Percentiles rank a stretch among this genome's conserved stretches.
These are phyloP conservation scores for Hyposoter dolosus DNA, from an alignment of 2,888 invertebrate genomes.

Conservation along the genomic window DNA sequence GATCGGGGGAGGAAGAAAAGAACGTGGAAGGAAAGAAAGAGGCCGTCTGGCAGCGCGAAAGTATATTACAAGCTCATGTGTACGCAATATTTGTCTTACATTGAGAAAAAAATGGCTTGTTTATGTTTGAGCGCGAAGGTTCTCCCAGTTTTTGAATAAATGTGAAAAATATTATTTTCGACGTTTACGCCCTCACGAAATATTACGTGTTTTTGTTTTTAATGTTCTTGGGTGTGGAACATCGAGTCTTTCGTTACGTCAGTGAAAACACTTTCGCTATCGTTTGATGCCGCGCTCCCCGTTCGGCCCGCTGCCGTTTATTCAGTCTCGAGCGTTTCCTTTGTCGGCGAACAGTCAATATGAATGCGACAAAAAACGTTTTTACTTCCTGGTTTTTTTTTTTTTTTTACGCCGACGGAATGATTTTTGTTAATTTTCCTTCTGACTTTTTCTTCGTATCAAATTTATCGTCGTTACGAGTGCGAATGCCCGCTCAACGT, in stretches of 20 bases:
- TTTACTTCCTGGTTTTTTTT: conserved; percentile 26
- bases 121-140: background rate
- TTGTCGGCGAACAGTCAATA: conserved; percentile 44
- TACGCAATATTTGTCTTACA: conserved; percentile 50
- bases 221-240: background rate
- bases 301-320: background rate
- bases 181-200: conserved; percentile 22
- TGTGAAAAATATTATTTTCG: conserved; percentile 11
- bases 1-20: conserved; percentile 37
- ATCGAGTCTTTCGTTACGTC: conserved; percentile 14
- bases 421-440: conserved; percentile 3
- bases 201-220: conserved; percentile 35
- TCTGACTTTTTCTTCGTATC: background rate
- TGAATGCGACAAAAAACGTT: conserved; percentile 15
- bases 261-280: conserved; percentile 49
- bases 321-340: conserved; percentile 12
- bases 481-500: background rate
- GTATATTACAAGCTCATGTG: conserved; percentile 30
- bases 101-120: background rate
- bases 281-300: background rate
- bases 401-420: background rate
- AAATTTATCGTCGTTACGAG: background rate
- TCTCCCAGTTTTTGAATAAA: background rate
- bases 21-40: conserved; percentile 39
- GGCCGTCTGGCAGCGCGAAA: conserved; percentile 59